Base-by-base conservation (phyloP, 1,140 invertebrate genomes). In the Orussus abietinus region DNA sequence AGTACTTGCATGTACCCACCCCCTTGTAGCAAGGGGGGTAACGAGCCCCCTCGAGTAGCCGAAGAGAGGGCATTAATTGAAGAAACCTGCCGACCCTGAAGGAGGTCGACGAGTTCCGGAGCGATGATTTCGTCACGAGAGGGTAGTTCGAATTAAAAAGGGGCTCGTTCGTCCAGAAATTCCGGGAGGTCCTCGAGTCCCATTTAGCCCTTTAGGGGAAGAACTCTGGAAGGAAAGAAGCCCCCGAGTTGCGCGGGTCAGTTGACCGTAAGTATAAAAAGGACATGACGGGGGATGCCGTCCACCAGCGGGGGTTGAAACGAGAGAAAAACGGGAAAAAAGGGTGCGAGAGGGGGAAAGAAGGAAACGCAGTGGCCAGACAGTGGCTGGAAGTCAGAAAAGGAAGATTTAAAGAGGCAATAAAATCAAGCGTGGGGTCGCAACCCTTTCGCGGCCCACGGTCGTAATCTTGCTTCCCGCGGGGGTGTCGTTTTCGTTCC, bases 351-450 rank as follows among this genome's bases (percentile, higher is more conserved):
- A 28, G 38, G 42, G 48, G 45, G 30, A 38, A 49, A 49, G 48
- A 46, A 42, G 45, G 38, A 46, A 50, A 51, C 38, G 55, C 47
- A 50, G 47, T 50, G 55, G 52, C 49, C 53, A 48, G 59, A 43
- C 39, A 15, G 53, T 46, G 54, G 45, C 40, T 49, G 41, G 50
- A 47, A 26, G 37, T 21, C 32, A 11, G 38, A 25, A 28, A 49
- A 47, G 40, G 57, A 21, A 38, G 11, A 30, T 36, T 14, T 15
- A 44, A 34, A 43, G 42, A 57, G 48, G 63, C 60, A 66, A 68
- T 68, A 66, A 69, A 69, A 71, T 69, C 63, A 67, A 62, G 58
- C 57, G 54, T 38, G 53, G 50, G 57, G 55, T 45, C 59, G 45
- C 62, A 69, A 69, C 66, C 67, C 65, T 68, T 67, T 53, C 53